phyloP scores from a whole-genome alignment of 1,140 invertebrate species.

The Aphis craccivora region DNA sequence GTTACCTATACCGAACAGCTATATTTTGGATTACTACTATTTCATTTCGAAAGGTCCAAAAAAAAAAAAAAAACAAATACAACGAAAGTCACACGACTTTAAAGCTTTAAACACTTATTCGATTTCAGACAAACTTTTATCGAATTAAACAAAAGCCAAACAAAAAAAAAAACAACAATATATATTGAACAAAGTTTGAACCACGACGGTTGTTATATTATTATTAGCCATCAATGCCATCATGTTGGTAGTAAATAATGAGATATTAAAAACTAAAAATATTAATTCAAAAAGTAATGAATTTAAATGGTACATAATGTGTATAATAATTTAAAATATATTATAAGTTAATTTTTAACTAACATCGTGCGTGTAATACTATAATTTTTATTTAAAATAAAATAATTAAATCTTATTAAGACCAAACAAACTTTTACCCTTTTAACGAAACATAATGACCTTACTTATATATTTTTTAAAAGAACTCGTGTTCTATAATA shows the following conservation, averaged over 20 bases:
- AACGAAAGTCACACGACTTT: background rate
- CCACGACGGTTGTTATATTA: background rate
- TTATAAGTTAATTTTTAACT: background rate
- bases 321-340: background rate
- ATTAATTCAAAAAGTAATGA: background rate
- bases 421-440: background rate
- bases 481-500: background rate
- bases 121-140: background rate
- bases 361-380: background rate
- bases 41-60: background rate
- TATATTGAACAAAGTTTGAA: background rate
- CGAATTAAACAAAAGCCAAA: background rate
- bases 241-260: background rate
- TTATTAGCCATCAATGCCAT: background rate
- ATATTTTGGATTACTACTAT: constrained; percentile 13
- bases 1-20: background rate
- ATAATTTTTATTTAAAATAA: background rate
- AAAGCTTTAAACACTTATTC: background rate
- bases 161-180: background rate
- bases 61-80: background rate
- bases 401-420: background rate
- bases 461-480: background rate
- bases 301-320: background rate
- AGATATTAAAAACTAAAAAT: background rate
- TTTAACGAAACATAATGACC: background rate